Evolutionary conservation across 1,140 invertebrate genomes (phyloP).

Genomic region (Chrysopa pallens): DNA sequence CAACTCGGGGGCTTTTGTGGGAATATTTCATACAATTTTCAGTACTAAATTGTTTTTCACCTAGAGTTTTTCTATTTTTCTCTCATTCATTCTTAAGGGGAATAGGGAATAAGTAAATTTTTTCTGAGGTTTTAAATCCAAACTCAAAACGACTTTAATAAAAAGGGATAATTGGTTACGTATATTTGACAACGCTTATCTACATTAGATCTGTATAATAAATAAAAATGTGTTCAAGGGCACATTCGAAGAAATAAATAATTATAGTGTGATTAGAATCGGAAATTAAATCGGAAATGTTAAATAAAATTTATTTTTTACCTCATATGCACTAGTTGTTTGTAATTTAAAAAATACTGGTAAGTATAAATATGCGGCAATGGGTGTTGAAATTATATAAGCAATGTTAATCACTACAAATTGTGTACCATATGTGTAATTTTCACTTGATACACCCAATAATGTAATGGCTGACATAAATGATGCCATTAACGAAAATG

Average conservation of each 20-base stretch:
- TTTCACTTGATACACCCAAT: conserved; percentile 75
- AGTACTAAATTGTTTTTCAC: no score
- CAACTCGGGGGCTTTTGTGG: no score
- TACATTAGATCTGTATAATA: no score
- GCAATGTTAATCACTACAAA: conserved; percentile 70
- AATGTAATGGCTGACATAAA: conserved; percentile 90
- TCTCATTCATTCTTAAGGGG: no score
- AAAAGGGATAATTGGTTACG: no score
- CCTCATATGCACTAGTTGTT: conserved; percentile 76
- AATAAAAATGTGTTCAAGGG: not conserved
- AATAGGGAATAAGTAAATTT: no score
- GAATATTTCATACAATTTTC: no score
- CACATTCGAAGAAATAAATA: conserved; percentile 5
- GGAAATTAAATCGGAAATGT: no score
- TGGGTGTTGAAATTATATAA: conserved; percentile 62
- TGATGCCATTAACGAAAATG: conserved; percentile 76
- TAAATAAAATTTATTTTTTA: conserved; percentile 12
- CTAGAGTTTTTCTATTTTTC: no score
- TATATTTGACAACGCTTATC: no score
- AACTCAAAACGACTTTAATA: no score
- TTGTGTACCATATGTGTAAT: conserved; percentile 66
- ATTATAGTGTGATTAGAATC: not conserved
- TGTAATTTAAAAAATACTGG: conserved; percentile 79
- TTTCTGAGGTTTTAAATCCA: no score
- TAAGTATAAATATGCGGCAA: conserved; percentile 63